These are phyloP conservation scores for Amorpha juglandis DNA, from an alignment of 2,888 invertebrate species.

Conservation along the genomic window DNA sequence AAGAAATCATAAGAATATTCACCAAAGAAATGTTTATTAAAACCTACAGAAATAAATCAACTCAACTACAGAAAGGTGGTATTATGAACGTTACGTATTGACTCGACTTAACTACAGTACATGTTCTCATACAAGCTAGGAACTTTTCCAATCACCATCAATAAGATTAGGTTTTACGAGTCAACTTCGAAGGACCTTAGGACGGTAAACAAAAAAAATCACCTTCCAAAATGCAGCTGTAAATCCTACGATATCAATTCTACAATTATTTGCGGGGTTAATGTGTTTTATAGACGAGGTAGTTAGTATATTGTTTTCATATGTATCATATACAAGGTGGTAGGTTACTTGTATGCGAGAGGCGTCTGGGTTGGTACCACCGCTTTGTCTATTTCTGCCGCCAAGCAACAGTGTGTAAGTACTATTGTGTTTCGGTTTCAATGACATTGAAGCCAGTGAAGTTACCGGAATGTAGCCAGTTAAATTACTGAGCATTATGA, in stretches of 20 bases:
- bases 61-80: background rate
- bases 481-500: too few relatives aligned
- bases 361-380: too few relatives aligned
- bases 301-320: background rate
- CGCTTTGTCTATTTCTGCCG: too few relatives aligned
- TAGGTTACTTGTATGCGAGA: too few relatives aligned
- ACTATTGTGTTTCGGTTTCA: too few relatives aligned
- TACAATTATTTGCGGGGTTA: slow-evolving; percentile 45
- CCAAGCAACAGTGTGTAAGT: too few relatives aligned
- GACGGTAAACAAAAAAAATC: slow-evolving; percentile 52
- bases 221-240: slow-evolving; percentile 50
- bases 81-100: slow-evolving; percentile 29
- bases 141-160: slow-evolving; percentile 54
- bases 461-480: too few relatives aligned
- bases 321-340: too few relatives aligned
- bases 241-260: slow-evolving; percentile 58
- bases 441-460: too few relatives aligned
- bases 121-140: slow-evolving; percentile 37
- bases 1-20: too few relatives aligned
- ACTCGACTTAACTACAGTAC: slow-evolving; percentile 39
- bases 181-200: slow-evolving; percentile 32
- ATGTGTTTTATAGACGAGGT: background rate
- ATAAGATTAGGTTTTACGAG: slow-evolving; percentile 39
- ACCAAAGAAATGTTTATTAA: too few relatives aligned
- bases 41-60: background rate